Conservation (phyloP, 2,797 vertebrate species). For the Sternarchorhynchus goeldii region DNA sequence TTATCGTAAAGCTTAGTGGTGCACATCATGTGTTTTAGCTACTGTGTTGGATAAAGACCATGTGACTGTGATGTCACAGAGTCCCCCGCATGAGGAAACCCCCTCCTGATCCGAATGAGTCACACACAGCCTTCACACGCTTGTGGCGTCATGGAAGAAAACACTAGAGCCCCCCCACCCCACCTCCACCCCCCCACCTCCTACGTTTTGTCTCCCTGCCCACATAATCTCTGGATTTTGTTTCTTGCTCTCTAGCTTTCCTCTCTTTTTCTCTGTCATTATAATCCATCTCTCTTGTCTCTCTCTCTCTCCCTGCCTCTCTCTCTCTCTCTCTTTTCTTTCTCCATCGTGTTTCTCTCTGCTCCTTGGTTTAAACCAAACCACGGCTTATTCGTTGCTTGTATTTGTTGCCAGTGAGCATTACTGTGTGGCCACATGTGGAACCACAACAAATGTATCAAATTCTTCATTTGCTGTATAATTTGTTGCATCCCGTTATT, state of each 20-base stretch:
- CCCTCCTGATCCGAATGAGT: conserved; percentile 60
- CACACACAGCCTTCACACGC: conserved; percentile 55
- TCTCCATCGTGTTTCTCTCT: too few species aligned
- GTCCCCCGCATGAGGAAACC: conserved; percentile 48
- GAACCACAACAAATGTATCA: too few species aligned
- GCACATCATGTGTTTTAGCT: conserved; percentile 4
- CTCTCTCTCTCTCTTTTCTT: too few species aligned
- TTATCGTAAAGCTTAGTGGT: not conserved
- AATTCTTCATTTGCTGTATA: too few species aligned
- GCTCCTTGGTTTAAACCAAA: conserved; percentile 6
- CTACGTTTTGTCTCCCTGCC: not conserved
- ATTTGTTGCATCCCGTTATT: too few species aligned
- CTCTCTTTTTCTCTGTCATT: conserved; percentile 14
- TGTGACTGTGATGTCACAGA: conserved; percentile 42
- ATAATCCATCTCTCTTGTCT: too few species aligned
- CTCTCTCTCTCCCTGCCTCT: too few species aligned
- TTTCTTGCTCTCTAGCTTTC: not conserved
- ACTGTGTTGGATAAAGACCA: not conserved
- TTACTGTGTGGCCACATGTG: too few species aligned
- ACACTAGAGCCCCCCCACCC: conserved; percentile 1
- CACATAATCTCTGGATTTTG: conserved; percentile 17
- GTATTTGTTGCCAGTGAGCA: too few species aligned
- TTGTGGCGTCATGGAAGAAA: conserved; percentile 24
- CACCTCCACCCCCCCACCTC: too few species aligned
- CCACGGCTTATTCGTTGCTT: too few species aligned